phyloP scores from a whole-genome alignment of 1,140 invertebrate species.

The Drosophila nasuta region DNA sequence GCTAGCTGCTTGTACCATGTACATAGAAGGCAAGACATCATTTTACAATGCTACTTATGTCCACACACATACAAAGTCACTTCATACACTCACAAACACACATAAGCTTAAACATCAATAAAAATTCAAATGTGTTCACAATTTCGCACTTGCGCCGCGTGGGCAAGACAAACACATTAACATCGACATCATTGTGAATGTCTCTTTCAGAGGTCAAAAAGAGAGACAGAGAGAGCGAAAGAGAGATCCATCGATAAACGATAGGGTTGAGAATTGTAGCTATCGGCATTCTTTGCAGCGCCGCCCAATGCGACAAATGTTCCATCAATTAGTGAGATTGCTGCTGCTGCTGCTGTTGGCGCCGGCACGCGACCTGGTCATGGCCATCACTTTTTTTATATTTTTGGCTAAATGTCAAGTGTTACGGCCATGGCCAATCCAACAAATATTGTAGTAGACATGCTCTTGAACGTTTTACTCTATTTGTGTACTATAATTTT shows the following conservation, averaged over 20 bases:
- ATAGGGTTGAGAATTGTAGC: background rate
- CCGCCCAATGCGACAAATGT: slow-evolving; percentile 35
- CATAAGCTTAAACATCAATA: slow-evolving; percentile 66
- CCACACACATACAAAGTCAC: slow-evolving; percentile 36
- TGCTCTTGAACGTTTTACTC: background rate
- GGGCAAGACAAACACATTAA: slow-evolving; percentile 33
- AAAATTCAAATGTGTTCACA: slow-evolving; percentile 79
- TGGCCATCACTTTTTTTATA: slow-evolving; percentile 25
- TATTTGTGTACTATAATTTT: background rate
- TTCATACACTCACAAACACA: slow-evolving; percentile 4
- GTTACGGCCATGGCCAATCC: slow-evolving; percentile 44
- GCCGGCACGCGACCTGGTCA: slow-evolving; percentile 12
- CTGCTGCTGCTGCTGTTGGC: slow-evolving; percentile 15
- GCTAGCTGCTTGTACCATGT: slow-evolving; percentile 46
- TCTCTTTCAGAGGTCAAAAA: slow-evolving; percentile 69
- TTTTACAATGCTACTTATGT: slow-evolving; percentile 82
- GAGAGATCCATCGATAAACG: slow-evolving; percentile 6
- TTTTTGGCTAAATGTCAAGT: slow-evolving; percentile 63
- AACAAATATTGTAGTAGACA: background rate
- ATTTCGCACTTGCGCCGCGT: slow-evolving; percentile 69
- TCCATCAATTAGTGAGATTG: slow-evolving; percentile 56
- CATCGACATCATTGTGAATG: slow-evolving; percentile 37
- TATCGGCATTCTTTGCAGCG: slow-evolving; percentile 25
- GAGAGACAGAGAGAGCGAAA: background rate
- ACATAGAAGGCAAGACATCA: slow-evolving; percentile 83